phyloP scores from a whole-genome alignment of 1,140 invertebrate species.

The Yoshiicerus persimilis region DNA sequence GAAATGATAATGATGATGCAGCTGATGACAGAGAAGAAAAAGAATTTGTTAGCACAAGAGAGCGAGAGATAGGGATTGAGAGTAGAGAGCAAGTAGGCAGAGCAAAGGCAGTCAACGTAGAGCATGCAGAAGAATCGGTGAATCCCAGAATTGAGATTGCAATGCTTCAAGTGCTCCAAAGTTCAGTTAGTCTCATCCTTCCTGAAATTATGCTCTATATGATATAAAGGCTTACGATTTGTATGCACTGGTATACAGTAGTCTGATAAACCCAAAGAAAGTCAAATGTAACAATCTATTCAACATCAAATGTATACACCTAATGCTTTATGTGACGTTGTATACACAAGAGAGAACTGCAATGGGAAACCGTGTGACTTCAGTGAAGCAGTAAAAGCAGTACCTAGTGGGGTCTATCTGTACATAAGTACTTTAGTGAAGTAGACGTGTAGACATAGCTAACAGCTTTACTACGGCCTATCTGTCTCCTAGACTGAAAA shows the following conservation, averaged over 20 bases:
- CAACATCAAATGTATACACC: background rate
- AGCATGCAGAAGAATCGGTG: background rate
- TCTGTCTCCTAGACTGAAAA: constrained; percentile 1
- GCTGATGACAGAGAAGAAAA: background rate
- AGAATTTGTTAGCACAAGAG: background rate
- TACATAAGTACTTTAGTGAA: background rate
- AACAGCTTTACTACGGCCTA: background rate
- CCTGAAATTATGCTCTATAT: background rate
- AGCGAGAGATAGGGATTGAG: background rate
- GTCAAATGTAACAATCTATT: background rate
- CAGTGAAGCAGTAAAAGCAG: background rate
- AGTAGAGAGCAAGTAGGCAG: background rate
- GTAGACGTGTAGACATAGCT: background rate
- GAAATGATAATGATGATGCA: constrained; percentile 26
- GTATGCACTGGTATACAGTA: background rate
- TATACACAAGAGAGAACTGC: constrained; percentile 4
- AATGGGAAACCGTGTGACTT: background rate
- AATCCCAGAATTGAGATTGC: background rate
- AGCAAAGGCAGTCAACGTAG: background rate
- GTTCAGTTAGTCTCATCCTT: background rate
- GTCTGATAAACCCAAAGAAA: background rate
- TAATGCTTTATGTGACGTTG: background rate
- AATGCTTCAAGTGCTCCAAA: background rate
- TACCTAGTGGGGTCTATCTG: background rate
- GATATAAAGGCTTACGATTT: background rate